Percentiles rank a stretch among this genome's conserved stretches.
These are phyloP conservation scores for Drosophila paranaensis DNA, from an alignment of 2,888 invertebrate species.

Conservation along the genomic window DNA sequence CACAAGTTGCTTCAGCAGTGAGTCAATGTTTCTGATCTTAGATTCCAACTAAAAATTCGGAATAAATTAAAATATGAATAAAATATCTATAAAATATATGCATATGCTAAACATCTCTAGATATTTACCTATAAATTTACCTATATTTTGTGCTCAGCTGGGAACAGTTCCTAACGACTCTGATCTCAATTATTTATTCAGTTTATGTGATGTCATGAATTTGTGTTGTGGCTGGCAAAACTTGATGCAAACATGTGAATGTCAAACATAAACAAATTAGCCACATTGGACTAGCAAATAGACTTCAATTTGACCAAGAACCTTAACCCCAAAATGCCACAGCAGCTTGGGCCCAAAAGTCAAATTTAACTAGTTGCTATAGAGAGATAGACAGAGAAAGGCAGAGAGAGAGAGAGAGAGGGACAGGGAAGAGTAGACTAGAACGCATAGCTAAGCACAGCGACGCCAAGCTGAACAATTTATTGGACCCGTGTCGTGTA, in stretches of 20 bases:
- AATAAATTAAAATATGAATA: not conserved
- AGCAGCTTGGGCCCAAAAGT: conserved; percentile 30
- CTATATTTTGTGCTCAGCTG: not conserved
- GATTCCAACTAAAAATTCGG: not conserved
- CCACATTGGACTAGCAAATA: conserved; percentile 23
- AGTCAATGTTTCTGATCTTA: not conserved
- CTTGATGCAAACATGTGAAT: conserved; percentile 30
- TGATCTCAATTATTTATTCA: conserved; percentile 14
- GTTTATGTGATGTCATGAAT: conserved; percentile 20
- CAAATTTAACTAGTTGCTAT: conserved; percentile 34
- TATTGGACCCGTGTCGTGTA: conserved; percentile 61
- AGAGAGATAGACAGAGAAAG: not conserved
- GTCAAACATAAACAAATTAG: conserved; percentile 42
- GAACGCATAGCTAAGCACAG: conserved; percentile 8
- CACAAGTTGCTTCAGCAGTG: not conserved
- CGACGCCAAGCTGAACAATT: conserved; percentile 50
- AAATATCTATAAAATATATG: not conserved
- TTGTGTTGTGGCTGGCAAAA: conserved; percentile 11
- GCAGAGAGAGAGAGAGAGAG: not conserved
- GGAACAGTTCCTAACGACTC: not conserved
- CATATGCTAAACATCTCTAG: not conserved
- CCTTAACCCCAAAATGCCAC: conserved; percentile 8
- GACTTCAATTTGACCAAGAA: conserved; percentile 18
- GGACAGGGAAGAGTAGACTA: not conserved
- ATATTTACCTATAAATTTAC: not conserved